Evolutionary conservation across 2,888 invertebrate genomes (phyloP), one percentile per base, ranked within the genome.

Genomic region (Ferrisia virgata): DNA sequence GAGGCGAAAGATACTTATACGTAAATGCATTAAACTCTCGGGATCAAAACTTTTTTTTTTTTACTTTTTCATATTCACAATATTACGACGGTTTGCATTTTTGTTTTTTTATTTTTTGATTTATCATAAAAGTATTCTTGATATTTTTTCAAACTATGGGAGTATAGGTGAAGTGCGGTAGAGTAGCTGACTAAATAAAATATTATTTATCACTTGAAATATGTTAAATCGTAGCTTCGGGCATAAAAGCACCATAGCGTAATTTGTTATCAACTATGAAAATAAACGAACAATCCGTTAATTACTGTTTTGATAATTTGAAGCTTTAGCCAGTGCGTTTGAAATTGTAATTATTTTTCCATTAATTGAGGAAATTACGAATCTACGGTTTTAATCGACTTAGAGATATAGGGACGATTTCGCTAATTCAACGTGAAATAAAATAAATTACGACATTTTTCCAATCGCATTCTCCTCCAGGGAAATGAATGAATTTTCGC

Each of bases 321-420:
- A 36, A 36, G 72, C 72, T 76, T 76, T 76, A 18, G 36, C 72
- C 72, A 36, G 72, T 53, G 22, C 53, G 72, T n/a, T 76, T 36
- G 36, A 76, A 76, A 76, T 76, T 36, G 72, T 76, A 76, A 76
- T 76, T 76, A 76, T 76, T 76, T 76, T 36, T 36, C 72, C 72
- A 76, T 76, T 76, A 76, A 76, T 33, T 33, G 72, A 76, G 72
- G 72, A 76, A 76, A 76, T 76, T 76, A 36, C 36, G 28, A 76
- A 76, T 76, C 18, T 22, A 28, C 9, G 72, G 4, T 36, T 76
- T 76, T 36, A 76, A 76, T 76, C 72, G 33, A 76, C 18, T 76
- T 22, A 18, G 9, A n/a, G 72, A 18, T 33, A 28, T 76, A 76
- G 36, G 72, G 36, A n/a, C 18, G 72, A 76, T 76, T 36, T 76